Conservation (phyloP, 2,888 invertebrate species). For the Luperina testacea region DNA sequence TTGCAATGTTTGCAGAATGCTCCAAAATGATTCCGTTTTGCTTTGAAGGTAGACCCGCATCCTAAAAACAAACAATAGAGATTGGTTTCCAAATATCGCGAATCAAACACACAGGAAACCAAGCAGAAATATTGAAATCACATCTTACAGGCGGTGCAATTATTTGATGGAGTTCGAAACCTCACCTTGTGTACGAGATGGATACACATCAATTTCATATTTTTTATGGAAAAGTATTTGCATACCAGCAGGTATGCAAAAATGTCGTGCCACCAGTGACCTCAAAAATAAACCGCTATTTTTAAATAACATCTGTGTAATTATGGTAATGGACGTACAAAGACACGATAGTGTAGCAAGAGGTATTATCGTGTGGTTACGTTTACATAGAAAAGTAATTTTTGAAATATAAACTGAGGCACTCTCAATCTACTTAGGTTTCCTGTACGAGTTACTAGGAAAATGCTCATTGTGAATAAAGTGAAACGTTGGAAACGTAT, state of each 20-base stretch:
- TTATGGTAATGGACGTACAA: background rate
- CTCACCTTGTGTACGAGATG: background rate
- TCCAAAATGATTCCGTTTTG: background rate
- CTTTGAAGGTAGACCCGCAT: background rate
- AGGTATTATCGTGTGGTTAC: background rate
- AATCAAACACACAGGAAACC: background rate
- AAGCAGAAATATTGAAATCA: background rate
- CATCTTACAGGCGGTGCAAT: background rate
- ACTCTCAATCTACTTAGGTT: background rate
- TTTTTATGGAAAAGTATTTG: background rate
- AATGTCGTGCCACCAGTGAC: background rate
- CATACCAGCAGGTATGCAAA: too few species aligned
- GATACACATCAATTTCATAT: background rate
- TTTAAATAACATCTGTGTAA: background rate
- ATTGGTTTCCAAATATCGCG: background rate
- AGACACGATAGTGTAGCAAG: background rate
- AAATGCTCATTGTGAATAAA: background rate
- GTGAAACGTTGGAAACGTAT: background rate
- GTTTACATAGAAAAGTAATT: background rate
- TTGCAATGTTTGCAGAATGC: background rate
- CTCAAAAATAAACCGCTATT: background rate
- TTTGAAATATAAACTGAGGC: background rate
- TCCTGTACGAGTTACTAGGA: background rate
- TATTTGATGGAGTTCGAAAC: conserved; percentile 6
- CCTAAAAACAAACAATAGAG: background rate